Evolutionary conservation across 2,113 vertebrate genomes (phyloP).

Genomic region (Sitta europaea): DNA sequence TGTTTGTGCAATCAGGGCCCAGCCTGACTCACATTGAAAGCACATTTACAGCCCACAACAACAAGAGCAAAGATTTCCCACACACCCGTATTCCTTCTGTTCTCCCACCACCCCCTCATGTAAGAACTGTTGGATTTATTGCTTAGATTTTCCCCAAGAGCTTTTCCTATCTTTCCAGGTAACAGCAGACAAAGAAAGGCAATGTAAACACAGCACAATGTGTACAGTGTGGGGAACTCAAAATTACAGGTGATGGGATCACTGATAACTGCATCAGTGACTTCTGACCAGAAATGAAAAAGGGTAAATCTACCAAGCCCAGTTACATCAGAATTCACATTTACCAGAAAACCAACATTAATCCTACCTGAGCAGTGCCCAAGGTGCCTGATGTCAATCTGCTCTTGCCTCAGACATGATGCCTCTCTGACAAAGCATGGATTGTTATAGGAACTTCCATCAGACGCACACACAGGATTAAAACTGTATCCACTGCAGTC

Average conservation of each 20-base stretch:
- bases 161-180: background rate
- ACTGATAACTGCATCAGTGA: background rate
- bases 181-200: background rate
- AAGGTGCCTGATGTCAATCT: slow-evolving; percentile 93
- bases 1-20: background rate
- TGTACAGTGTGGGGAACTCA: background rate
- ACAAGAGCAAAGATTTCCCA: background rate
- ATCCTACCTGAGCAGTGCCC: slow-evolving; percentile 88
- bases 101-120: background rate
- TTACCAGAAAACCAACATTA: background rate
- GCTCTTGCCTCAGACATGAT: slow-evolving; percentile 93
- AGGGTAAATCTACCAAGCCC: background rate
- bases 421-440: slow-evolving; percentile 93
- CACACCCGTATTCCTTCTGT: background rate
- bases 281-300: background rate
- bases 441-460: slow-evolving; percentile 93
- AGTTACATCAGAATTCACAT: background rate
- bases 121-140: background rate
- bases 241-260: background rate
- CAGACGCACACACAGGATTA: slow-evolving; percentile 92
- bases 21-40: background rate
- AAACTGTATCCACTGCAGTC: slow-evolving; percentile 97
- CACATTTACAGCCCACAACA: background rate
- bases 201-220: background rate
- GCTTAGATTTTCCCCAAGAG: background rate